phyloP scores from a whole-genome alignment of 1,140 invertebrate genomes.

The Colletes gigas region DNA sequence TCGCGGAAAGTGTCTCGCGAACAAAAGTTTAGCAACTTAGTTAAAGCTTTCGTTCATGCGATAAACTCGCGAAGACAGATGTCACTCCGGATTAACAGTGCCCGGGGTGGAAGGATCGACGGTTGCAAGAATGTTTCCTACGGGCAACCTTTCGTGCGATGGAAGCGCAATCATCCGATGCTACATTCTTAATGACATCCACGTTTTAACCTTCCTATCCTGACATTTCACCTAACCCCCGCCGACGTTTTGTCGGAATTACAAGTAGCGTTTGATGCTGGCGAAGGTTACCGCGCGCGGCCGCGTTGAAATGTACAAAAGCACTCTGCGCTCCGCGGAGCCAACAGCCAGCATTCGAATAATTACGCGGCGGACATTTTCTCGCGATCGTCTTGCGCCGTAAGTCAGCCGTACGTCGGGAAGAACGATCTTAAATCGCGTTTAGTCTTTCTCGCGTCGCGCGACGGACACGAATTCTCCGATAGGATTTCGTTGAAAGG shows the following conservation, averaged over 20 bases:
- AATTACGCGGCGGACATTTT: neutral
- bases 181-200: conserved; percentile 46
- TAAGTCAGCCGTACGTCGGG: too few relatives aligned
- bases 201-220: conserved; percentile 36
- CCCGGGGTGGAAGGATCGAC: neutral
- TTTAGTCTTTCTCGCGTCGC: too few relatives aligned
- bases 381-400: neutral
- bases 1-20: too few relatives aligned
- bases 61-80: neutral
- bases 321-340: neutral
- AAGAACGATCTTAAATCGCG: too few relatives aligned
- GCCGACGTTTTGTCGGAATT: conserved; percentile 47
- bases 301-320: conserved; percentile 7
- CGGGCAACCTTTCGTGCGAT: conserved; percentile 42
- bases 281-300: conserved; percentile 27
- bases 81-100: neutral
- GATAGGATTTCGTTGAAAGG: too few relatives aligned
- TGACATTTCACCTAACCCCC: conserved; percentile 60
- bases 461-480: too few relatives aligned
- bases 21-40: neutral
- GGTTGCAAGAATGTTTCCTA: conserved; percentile 16
- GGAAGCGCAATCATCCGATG: conserved; percentile 28
- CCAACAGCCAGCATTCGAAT: neutral
- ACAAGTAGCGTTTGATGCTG: conserved; percentile 20
- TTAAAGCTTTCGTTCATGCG: neutral